phyloP scores from a whole-genome alignment of 2,888 invertebrate species.

The Oligia strigilis region DNA sequence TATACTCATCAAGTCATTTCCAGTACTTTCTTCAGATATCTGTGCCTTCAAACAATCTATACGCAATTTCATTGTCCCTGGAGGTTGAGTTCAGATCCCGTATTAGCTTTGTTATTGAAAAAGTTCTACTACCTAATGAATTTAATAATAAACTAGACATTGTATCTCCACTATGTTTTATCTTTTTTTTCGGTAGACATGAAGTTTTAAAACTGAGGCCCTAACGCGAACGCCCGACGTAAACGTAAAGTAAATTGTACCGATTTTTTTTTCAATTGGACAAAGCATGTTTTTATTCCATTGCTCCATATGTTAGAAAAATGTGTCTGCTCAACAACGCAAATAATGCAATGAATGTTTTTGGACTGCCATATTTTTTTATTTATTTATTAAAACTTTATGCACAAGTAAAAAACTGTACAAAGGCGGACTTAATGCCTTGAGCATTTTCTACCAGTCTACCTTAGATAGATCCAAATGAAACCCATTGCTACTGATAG shows the following conservation, averaged over 20 bases:
- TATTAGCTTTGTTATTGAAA: conserved; percentile 60
- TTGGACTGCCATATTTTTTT: too few relatives aligned
- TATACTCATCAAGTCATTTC: conserved; percentile 1
- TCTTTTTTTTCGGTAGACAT: not conserved
- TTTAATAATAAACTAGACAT: conserved; percentile 43
- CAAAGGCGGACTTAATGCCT: too few relatives aligned
- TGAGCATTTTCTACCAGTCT: too few relatives aligned
- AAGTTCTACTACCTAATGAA: conserved; percentile 50
- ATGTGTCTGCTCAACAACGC: too few relatives aligned
- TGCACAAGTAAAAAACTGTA: too few relatives aligned
- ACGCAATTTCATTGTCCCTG: conserved; percentile 49
- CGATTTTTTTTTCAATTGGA: not conserved
- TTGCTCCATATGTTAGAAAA: too few relatives aligned
- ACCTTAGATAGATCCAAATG: too few relatives aligned
- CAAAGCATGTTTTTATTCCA: too few relatives aligned
- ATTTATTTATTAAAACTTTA: too few relatives aligned
- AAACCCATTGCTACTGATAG: too few relatives aligned
- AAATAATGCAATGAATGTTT: too few relatives aligned
- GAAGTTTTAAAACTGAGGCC: too few relatives aligned
- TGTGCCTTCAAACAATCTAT: conserved; percentile 37
- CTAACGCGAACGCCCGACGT: not conserved
- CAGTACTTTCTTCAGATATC: conserved; percentile 8
- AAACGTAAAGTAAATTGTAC: not conserved
- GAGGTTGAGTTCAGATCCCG: conserved; percentile 42
- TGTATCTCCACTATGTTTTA: conserved; percentile 1